Evolutionary conservation across 2,888 invertebrate species (phyloP), one percentile per base, ranked within the genome.

Genomic region (Caenorhabditis imperialis): DNA sequence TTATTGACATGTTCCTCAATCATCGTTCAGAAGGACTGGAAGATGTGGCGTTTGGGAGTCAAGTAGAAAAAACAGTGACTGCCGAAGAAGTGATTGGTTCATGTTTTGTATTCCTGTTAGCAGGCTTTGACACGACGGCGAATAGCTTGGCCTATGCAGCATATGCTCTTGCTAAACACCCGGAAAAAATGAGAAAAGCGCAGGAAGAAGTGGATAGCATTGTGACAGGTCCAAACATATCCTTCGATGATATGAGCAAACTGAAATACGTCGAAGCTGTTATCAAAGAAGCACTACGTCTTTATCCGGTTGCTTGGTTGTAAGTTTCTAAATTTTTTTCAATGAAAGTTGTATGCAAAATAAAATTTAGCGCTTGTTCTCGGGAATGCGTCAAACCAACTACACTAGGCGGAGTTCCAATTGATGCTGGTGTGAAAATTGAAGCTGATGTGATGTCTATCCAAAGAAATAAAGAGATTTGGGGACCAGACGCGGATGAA

Each of bases 101-200:
- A 14, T 84, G 85, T 30, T 67, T 83, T 14, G 55, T 86, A 0
- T 85, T 87, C 63, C 61, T 87, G 12, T 50, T 85, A 0, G 86
- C 86, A 48, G 86, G 85, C n/a, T 87, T 82, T 54, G 85, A 91
- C 79, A 91, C 91, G 0, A 90, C 90, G 0, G 89, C 90, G 7
- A 89, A 89, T 10, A 85, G 90, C 3, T 81, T 91, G 12, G 88
- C 88, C 3, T 90, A 89, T 78, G 85, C 89, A 10, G 84, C 89
- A 62, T 89, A 89, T 77, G 88, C 89, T 55, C 84, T 91, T 61
- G 89, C 90, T 7, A 83, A 84, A n/a, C 12, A 75, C 42, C 81
- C 81, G 0, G 77, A 79, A 14, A 58, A 48, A 14, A 74, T 75
- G 67, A 71, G 45, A 22, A 55, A 53, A n/a, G 53, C 79, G 25